Base-by-base conservation (phyloP, 2,113 vertebrate genomes). In the Rynchops niger region DNA sequence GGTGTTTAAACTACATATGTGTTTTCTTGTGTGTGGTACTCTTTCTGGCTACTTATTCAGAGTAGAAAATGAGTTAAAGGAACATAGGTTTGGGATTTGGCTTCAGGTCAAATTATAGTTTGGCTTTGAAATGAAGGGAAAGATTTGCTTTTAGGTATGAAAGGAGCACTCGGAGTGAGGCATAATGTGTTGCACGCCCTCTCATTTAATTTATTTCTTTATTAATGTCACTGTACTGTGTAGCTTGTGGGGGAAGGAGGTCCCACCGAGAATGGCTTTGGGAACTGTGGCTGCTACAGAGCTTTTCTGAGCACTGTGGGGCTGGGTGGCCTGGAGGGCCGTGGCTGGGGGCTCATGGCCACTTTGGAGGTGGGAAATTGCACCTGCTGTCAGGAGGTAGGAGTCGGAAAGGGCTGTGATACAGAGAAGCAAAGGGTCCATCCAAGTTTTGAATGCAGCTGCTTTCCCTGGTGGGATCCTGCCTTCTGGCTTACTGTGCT, bases 391-490 rank as follows among this genome's bases (percentile, higher is more conserved):
- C 50, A 40, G 23, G 25, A 78, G 34, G 5, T 9, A n/a, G 49
- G 49, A 61, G 11, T 22, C 7, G 2, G 32, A n/a, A 86, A 73
- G 13, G 26, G 12, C 13, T 78, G 38, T 42, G 34, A 40, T 82
- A 82, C 71, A 45, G 29, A 55, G 30, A 73, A 70, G 23, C 29
- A 36, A 84, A 52, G 34, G 17, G 10, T 90, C 9, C 50, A 34
- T 42, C 30, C 21, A 62, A 5, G 2, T 66, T 85, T 49, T 70
- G 53, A 74, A 78, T 43, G 34, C 21, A 59, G 38, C 32, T 38
- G 19, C 38, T 81, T 76, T 27, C 43, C 12, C 4, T 71, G 14
- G 2, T n/a, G 27, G 34, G 21, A 5, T 0, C 0, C 36, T 70
- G 32, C 17, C 20, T 88, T 61, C 42, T 88, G 47, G 13, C 12